Evolutionary conservation across 2,888 invertebrate genomes (phyloP).

Genomic region (Netelia inedita): DNA sequence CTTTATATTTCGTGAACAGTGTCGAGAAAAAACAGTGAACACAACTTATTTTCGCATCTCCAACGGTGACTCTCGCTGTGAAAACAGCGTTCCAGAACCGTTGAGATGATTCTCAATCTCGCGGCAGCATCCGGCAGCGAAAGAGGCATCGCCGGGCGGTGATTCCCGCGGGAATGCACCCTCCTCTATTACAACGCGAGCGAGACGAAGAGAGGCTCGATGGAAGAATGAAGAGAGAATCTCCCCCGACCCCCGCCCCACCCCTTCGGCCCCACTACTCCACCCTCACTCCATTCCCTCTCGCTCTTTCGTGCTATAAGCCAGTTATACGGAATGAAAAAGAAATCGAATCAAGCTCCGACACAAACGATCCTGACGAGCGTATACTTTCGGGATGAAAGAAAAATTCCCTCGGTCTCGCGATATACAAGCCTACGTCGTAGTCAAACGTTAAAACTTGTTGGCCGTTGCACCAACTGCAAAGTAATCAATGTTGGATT

Average conservation of each 20-base stretch:
- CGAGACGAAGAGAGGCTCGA: constrained; percentile 27
- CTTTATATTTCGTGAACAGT: constrained; percentile 41
- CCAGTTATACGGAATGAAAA: constrained; percentile 67
- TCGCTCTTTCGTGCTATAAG: constrained; percentile 46
- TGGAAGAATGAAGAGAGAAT: background rate
- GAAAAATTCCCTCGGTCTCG: background rate
- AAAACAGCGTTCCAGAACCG: constrained; percentile 58
- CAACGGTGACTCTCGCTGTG: constrained; percentile 31
- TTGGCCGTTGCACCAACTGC: background rate
- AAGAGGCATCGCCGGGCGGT: constrained; percentile 31
- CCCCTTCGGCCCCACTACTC: too few relatives aligned
- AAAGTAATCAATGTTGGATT: background rate
- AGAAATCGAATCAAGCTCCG: constrained; percentile 67
- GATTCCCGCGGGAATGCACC: constrained; percentile 59
- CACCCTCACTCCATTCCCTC: constrained; percentile 6
- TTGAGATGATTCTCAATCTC: constrained; percentile 59
- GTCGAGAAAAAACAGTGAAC: constrained; percentile 1
- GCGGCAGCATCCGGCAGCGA: constrained; percentile 27
- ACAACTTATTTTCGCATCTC: constrained; percentile 53
- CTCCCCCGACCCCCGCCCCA: too few relatives aligned
- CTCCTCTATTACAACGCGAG: constrained; percentile 42
- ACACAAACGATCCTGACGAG: constrained; percentile 68
- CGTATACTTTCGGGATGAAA: background rate
- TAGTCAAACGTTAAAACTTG: background rate
- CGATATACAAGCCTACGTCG: background rate